Percentiles rank a stretch among this genome's conserved stretches.
Evolutionary conservation across 1,140 invertebrate species (phyloP).

Genomic region (Capitella teleta): DNA sequence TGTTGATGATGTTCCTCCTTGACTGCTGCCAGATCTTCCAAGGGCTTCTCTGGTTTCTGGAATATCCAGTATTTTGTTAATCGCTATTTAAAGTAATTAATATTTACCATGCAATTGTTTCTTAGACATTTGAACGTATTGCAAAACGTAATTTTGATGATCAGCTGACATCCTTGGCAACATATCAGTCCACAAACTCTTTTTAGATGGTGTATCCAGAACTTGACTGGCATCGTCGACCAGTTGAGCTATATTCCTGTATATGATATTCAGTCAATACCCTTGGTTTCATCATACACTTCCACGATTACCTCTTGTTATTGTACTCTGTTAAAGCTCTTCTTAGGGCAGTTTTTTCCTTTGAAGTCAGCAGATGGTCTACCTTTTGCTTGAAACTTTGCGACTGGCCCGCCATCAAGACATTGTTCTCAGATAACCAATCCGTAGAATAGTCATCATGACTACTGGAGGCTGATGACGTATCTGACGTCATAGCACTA

Average conservation of each 20-base stretch:
- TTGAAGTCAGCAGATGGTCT: background rate
- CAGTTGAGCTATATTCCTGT: background rate
- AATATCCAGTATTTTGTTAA: too few species aligned
- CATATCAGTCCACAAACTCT: slow-evolving; percentile 32
- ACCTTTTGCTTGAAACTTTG: background rate
- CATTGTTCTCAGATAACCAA: too few species aligned
- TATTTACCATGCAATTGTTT: too few species aligned
- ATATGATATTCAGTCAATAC: too few species aligned
- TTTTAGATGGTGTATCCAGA: slow-evolving; percentile 35
- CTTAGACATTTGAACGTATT: background rate
- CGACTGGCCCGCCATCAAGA: background rate
- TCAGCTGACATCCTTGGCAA: slow-evolving; percentile 20
- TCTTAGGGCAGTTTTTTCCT: background rate
- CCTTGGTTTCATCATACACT: background rate
- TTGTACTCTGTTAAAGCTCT: background rate
- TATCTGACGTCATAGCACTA: too few species aligned
- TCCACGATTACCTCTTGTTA: background rate
- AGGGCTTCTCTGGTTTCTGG: too few species aligned
- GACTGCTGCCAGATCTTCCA: too few species aligned
- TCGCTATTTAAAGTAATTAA: too few species aligned
- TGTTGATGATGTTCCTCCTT: too few species aligned
- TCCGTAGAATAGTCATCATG: too few species aligned
- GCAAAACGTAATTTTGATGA: slow-evolving; percentile 27
- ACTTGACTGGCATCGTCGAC: slow-evolving; percentile 7
- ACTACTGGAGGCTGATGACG: too few species aligned